Conservation (phyloP, 1,140 invertebrate species). For the Calephelis nemesis region DNA sequence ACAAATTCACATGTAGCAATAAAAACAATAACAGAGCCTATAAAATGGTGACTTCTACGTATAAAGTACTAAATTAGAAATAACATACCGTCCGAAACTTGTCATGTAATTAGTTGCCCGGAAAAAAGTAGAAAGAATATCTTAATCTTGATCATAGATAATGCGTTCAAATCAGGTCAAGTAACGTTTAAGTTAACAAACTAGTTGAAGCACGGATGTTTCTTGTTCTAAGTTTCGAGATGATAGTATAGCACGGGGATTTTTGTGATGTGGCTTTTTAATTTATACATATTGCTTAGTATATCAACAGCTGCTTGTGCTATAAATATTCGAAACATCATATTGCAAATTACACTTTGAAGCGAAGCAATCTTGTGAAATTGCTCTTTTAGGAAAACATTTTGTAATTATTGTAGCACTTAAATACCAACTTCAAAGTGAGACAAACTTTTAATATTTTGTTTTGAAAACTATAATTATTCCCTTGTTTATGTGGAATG, state of each 20-base stretch:
- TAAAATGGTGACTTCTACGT: conserved; percentile 4
- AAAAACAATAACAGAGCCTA: conserved; percentile 7
- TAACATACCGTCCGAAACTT: conserved; percentile 22
- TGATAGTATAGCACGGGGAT: neutral
- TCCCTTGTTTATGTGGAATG: too few relatives aligned
- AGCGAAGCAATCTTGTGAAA: too few relatives aligned
- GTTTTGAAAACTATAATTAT: too few relatives aligned
- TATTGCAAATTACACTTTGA: too few relatives aligned
- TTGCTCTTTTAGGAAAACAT: too few relatives aligned
- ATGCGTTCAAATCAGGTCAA: conserved; percentile 65
- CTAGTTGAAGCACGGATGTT: conserved; percentile 61
- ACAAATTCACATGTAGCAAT: neutral
- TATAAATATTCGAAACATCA: too few relatives aligned
- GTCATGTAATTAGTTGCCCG: conserved; percentile 28
- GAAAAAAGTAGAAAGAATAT: conserved; percentile 42
- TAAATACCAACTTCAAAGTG: too few relatives aligned
- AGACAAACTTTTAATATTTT: too few relatives aligned
- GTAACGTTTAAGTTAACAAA: conserved; percentile 57
- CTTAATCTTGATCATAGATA: conserved; percentile 60
- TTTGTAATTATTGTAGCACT: too few relatives aligned
- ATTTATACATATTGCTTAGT: too few relatives aligned
- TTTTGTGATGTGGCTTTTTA: too few relatives aligned
- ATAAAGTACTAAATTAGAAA: conserved; percentile 17
- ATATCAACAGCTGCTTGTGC: too few relatives aligned
- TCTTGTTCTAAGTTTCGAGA: conserved; percentile 37